phyloP scores from a whole-genome alignment of 2,113 vertebrate species.

The Cettia cetti region DNA sequence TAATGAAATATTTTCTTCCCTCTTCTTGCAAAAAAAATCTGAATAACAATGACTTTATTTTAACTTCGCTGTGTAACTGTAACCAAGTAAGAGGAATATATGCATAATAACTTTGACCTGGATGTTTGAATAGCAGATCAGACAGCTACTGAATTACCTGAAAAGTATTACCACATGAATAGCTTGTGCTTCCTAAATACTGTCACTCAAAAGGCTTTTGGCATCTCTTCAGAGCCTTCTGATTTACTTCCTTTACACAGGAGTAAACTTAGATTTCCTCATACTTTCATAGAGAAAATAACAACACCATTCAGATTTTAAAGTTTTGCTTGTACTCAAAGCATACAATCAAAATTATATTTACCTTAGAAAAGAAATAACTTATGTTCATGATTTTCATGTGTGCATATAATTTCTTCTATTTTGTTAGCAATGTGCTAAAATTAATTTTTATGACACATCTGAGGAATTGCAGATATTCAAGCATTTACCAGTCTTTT shows the following conservation, averaged over 20 bases:
- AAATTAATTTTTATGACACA: not conserved
- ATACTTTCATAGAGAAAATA: conserved; percentile 28
- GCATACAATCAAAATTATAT: not conserved
- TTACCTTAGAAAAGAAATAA: not conserved
- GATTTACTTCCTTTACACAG: not conserved
- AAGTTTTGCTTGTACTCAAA: conserved; percentile 34
- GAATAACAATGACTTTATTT: not conserved
- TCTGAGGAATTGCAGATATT: not conserved
- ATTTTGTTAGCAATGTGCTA: not conserved
- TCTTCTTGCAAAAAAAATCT: not conserved
- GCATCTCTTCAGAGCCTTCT: not conserved
- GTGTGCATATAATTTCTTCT: not conserved
- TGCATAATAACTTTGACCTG: not conserved
- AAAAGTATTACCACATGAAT: conserved; percentile 13
- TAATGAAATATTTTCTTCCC: not conserved
- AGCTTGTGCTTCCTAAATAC: conserved; percentile 22
- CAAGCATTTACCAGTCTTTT: not conserved
- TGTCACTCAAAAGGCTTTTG: conserved; percentile 41
- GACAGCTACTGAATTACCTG: conserved; percentile 6
- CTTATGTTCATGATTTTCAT: conserved; percentile 18
- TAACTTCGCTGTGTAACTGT: not conserved
- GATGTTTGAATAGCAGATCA: not conserved
- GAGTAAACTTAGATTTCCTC: not conserved
- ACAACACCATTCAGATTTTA: conserved; percentile 51
- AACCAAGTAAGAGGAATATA: not conserved